Base-by-base conservation (phyloP, 2,113 vertebrate genomes). In the Lampris megalopsis region DNA sequence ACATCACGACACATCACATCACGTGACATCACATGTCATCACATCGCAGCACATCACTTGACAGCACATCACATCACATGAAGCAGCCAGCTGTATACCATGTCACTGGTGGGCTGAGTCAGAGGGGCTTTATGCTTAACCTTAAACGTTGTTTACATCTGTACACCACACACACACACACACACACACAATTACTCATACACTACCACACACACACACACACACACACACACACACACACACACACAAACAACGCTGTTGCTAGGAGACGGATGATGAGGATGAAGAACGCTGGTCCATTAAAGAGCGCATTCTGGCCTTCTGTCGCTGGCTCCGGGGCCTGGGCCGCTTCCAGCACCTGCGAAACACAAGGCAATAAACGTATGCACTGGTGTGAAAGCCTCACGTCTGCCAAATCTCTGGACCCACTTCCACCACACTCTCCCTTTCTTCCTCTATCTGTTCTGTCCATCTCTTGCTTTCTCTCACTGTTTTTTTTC, bases 351-450 rank as follows among this genome's bases (percentile, higher is more conserved):
- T 95, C 50, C 90, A 93, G 70, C 91, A 84, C 57, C 94, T 94
- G 63, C 91, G 79, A 52, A 93, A 85, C 53, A 94, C 91, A 94
- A 97, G 97, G 96, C 96, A 97, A 86, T 93, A 79, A 85, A 89
- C 73, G 24, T 84, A 72, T 89, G 92, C 73, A 68, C 93, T 90
- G 87, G 38, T 82, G 77, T 88, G 50, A 70, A 9, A 73, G 13
- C 7, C 37, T 63, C 35, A 58, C 2, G 13, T 45, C 47, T 83
- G 77, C 77, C 80, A 91, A 87, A 73, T 79, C 88, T 92, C 86
- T 91, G 91, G 89, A 91, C 73, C 65, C 11, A 36, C 36, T 11
- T 60, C 35, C 3, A 36, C 47, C 64, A 53, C 48, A 11, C 64
- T 49, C 24, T 35, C n/a, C 49, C 45, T 50, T 6, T n/a, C 36